These are phyloP conservation scores for Azorinus chamasolen DNA, from an alignment of 2,888 invertebrate species.

Conservation along the genomic window DNA sequence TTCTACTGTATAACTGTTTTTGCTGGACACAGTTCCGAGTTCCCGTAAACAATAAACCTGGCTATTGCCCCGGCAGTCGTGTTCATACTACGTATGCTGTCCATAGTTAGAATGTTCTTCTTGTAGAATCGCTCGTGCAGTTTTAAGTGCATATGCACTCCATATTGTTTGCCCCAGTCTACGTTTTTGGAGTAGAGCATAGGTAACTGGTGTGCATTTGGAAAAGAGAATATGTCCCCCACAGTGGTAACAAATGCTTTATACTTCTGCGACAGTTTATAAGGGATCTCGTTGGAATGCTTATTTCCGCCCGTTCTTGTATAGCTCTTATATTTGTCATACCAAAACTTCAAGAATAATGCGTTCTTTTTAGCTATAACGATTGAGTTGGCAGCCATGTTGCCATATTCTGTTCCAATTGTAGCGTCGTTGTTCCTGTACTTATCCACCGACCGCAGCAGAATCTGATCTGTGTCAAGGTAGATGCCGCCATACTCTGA, in stretches of 20 bases:
- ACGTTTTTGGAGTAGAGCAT: slow-evolving; percentile 62
- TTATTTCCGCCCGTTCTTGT: slow-evolving; percentile 66
- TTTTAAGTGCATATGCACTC: slow-evolving; percentile 73
- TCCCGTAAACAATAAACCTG: slow-evolving; percentile 63
- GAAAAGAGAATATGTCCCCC: slow-evolving; percentile 65
- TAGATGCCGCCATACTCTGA: slow-evolving; percentile 83
- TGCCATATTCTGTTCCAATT: slow-evolving; percentile 74
- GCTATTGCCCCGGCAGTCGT: slow-evolving; percentile 68
- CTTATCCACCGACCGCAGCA: slow-evolving; percentile 71
- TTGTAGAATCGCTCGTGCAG: slow-evolving; percentile 41
- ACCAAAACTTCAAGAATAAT: slow-evolving; percentile 76
- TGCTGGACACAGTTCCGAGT: slow-evolving; percentile 53
- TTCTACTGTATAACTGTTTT: no score
- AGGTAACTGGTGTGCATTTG: slow-evolving; percentile 54
- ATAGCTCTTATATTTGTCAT: slow-evolving; percentile 71
- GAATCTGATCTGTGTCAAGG: slow-evolving; percentile 81
- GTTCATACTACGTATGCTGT: slow-evolving; percentile 55
- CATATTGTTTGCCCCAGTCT: slow-evolving; percentile 73
- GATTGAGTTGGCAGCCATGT: slow-evolving; percentile 71
- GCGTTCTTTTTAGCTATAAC: slow-evolving; percentile 74
- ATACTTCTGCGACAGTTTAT: slow-evolving; percentile 60
- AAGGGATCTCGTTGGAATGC: slow-evolving; percentile 72
- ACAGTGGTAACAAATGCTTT: slow-evolving; percentile 67
- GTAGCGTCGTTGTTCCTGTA: slow-evolving; percentile 73
- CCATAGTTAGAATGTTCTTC: slow-evolving; percentile 26